These are phyloP conservation scores for Saccostrea glomerata DNA, from an alignment of 1,140 invertebrate species.

Conservation along the genomic window DNA sequence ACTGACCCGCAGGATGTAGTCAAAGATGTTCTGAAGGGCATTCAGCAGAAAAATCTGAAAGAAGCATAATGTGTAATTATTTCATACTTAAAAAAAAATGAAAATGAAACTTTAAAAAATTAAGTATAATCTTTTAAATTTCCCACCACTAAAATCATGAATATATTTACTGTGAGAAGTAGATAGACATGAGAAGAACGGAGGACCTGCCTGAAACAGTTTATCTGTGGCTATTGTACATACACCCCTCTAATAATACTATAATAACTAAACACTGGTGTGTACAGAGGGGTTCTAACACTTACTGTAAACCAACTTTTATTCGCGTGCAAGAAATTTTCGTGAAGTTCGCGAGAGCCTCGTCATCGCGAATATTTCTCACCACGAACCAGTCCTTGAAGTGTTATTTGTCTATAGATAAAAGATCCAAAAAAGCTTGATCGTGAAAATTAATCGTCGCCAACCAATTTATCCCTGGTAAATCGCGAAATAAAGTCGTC, in stretches of 20 bases:
- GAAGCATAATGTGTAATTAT: background rate
- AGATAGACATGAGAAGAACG: background rate
- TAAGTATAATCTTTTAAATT: background rate
- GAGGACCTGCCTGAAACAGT: background rate
- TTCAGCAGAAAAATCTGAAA: slow-evolving; percentile 76
- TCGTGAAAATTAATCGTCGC: no score
- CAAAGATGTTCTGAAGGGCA: slow-evolving; percentile 78
- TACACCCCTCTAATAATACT: background rate
- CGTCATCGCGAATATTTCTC: no score
- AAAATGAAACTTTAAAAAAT: background rate
- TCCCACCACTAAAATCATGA: background rate
- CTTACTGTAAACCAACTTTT: background rate
- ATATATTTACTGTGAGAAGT: background rate
- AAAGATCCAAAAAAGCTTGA: no score
- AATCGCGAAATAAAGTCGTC: no score
- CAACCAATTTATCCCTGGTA: background rate
- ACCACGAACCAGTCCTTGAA: no score
- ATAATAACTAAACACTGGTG: background rate
- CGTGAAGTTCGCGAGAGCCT: no score
- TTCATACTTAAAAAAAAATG: background rate
- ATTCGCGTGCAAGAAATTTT: no score
- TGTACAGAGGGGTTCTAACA: background rate
- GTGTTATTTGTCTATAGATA: no score
- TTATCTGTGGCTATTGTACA: background rate
- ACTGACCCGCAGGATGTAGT: slow-evolving; percentile 82